A percentile compares a stretch with the other conserved stretches of the same genome.
These are phyloP conservation scores for Himalopsyche kuldschensis DNA, from an alignment of 2,888 invertebrate genomes.

Conservation along the genomic window DNA sequence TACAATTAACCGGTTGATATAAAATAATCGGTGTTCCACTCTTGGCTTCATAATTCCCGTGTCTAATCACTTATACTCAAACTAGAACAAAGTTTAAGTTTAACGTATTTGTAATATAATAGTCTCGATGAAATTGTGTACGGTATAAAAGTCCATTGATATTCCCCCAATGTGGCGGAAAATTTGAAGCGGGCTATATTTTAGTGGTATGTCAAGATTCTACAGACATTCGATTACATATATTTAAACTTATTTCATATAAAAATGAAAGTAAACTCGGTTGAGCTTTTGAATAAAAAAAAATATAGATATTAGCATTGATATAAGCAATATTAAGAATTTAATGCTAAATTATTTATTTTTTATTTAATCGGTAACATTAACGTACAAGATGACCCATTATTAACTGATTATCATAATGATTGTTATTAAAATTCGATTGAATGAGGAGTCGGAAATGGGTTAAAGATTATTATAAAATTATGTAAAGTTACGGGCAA, in stretches of 20 bases:
- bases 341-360: too few species aligned
- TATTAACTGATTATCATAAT: too few species aligned
- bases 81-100: not conserved
- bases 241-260: not conserved
- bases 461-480: not conserved
- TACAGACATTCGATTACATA: not conserved
- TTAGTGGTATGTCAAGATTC: not conserved
- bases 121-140: not conserved
- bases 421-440: not conserved
- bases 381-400: too few species aligned
- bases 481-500: not conserved
- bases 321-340: too few species aligned
- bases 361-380: too few species aligned
- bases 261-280: not conserved
- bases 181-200: not conserved
- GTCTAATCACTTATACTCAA: not conserved
- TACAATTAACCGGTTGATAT: conserved; percentile 5
- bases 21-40: not conserved
- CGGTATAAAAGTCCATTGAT: not conserved
- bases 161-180: not conserved
- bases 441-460: not conserved
- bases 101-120: not conserved
- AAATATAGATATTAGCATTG: too few species aligned
- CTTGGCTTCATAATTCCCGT: conserved; percentile 2
- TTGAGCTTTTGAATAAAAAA: too few species aligned